These are phyloP conservation scores for Pantala flavescens DNA, from an alignment of 1,140 invertebrate species.

Conservation along the genomic window DNA sequence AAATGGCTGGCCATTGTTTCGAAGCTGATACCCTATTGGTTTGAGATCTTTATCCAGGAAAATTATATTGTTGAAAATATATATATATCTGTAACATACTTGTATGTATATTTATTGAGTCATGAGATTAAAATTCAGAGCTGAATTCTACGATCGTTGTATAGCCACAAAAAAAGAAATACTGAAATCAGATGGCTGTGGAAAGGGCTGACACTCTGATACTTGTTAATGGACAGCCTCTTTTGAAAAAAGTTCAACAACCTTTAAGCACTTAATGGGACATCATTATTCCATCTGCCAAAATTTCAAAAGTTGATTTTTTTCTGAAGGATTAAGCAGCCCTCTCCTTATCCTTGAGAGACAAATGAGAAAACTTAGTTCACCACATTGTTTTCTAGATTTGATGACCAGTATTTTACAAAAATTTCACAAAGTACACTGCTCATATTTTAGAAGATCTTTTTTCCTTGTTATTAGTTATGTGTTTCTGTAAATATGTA, in stretches of 20 bases:
- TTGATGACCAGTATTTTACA: slow-evolving; percentile 1
- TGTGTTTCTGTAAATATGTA: slow-evolving; percentile 8
- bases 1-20: slow-evolving; percentile 5
- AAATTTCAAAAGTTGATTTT: neutral
- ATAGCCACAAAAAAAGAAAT: neutral
- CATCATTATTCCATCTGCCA: neutral
- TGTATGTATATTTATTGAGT: neutral
- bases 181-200: neutral
- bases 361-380: neutral
- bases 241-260: neutral
- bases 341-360: neutral
- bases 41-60: neutral
- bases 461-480: slow-evolving; percentile 1
- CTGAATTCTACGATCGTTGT: neutral
- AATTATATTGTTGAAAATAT: neutral
- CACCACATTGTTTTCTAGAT: neutral
- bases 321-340: neutral
- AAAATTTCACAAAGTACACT: neutral
- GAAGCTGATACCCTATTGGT: neutral
- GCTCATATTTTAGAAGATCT: neutral
- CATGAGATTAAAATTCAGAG: neutral
- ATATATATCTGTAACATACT: neutral
- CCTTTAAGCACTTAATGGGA: neutral
- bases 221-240: neutral
- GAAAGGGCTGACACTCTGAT: neutral